Conservation (phyloP, 2,113 vertebrate species). For the Pristiophorus japonicus region DNA sequence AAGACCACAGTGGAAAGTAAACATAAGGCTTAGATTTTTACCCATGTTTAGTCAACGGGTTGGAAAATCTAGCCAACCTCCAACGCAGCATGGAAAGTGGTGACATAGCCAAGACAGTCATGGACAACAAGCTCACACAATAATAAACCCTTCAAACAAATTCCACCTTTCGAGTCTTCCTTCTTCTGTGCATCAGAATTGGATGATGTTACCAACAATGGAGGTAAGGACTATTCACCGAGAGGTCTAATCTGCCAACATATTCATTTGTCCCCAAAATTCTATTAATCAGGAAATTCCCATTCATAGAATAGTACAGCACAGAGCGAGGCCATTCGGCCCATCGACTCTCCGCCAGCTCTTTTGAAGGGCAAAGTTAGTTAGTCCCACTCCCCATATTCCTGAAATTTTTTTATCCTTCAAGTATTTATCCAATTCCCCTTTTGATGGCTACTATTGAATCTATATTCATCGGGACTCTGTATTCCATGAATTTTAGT, state of each 20-base stretch:
- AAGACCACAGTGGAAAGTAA: slow-evolving; percentile 5
- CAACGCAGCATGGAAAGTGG: not conserved
- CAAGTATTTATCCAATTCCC: not conserved
- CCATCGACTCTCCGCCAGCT: not conserved
- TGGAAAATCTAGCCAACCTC: not conserved
- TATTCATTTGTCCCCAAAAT: not conserved
- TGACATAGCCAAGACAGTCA: not conserved
- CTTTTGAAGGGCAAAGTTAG: not conserved
- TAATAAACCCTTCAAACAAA: not conserved
- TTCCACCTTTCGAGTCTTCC: not conserved
- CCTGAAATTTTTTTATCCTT: not conserved
- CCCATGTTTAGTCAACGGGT: not conserved
- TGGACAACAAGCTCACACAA: not conserved
- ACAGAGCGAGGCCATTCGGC: not conserved
- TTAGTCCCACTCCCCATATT: not conserved
- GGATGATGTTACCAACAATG: not conserved
- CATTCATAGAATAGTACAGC: not conserved
- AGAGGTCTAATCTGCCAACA: not conserved
- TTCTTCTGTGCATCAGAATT: not conserved
- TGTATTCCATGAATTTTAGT: not conserved
- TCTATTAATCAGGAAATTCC: not conserved
- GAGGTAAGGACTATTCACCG: not conserved
- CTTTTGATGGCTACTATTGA: not conserved
- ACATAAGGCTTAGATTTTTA: slow-evolving; percentile 7
- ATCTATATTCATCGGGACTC: not conserved